Percentiles rank a stretch among this genome's conserved stretches.
Evolutionary conservation across 2,888 invertebrate species (phyloP).

Genomic region (Pristionchus arcanus): DNA sequence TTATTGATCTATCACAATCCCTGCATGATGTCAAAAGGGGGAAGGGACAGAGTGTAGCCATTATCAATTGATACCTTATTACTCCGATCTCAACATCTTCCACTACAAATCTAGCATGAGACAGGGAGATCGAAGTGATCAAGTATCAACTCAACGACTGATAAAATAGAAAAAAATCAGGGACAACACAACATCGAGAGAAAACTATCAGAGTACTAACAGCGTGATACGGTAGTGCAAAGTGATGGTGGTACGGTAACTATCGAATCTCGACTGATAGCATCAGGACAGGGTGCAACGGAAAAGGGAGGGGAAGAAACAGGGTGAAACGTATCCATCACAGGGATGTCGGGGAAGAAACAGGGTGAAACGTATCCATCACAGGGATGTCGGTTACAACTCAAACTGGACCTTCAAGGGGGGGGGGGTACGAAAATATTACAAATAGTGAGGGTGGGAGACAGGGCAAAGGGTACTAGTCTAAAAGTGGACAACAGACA

Average conservation of each 20-base stretch:
- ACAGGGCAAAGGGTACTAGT: slow-evolving; percentile 22
- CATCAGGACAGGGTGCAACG: slow-evolving; percentile 3
- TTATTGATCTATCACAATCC: slow-evolving; percentile 27
- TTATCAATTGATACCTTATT: not conserved
- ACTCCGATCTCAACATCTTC: not conserved
- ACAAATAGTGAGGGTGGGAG: not conserved
- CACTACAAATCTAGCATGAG: slow-evolving; percentile 13
- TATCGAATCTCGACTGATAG: slow-evolving; percentile 16
- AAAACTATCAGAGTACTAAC: not conserved
- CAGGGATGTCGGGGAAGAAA: too few relatives aligned
- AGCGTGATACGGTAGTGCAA: slow-evolving; percentile 41
- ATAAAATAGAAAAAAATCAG: slow-evolving; percentile 10
- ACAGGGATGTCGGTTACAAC: slow-evolving; percentile 18
- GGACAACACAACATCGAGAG: slow-evolving; percentile 23
- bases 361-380: slow-evolving; percentile 24
- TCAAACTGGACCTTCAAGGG: slow-evolving; percentile 24
- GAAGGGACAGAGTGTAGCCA: not conserved
- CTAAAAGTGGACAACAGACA: not conserved
- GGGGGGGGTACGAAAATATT: not conserved
- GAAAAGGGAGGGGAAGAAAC: not conserved
- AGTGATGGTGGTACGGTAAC: slow-evolving; percentile 24
- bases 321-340: not conserved
- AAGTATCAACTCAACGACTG: not conserved
- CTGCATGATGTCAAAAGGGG: slow-evolving; percentile 4
- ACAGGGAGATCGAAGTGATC: not conserved